Evolutionary conservation across 1,140 invertebrate species (phyloP), one percentile per base, ranked within the genome.

Genomic region (Conopomorpha cramerella): DNA sequence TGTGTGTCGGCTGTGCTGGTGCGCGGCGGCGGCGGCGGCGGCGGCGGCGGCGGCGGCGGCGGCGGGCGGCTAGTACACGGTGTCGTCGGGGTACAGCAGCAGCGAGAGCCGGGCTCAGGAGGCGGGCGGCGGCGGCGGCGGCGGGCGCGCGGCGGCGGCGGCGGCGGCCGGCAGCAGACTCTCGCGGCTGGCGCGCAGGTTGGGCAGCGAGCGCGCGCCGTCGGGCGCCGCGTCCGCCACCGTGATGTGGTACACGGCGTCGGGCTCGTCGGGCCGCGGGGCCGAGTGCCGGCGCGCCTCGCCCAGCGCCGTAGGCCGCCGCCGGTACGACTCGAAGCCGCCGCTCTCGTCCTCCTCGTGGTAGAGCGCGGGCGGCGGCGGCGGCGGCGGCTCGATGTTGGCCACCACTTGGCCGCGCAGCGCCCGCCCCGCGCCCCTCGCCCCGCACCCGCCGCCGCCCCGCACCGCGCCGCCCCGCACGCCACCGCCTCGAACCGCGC

Each of bases 141-240:
- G 36, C 37, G 31, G 31, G 1, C 13, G 8, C 18, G 36, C 14
- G 8, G 34, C 45, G 41, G 46, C 32, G 25, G 38, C 11, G 34
- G 34, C 25, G 23, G 35, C 33, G 42, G 41, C 34, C 8, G 41
- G 11, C 35, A 83, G 81, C 43, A 85, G 72, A 50, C 76, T 81
- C 60, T 85, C 83, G 61, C 82, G 81, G 58, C 79, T 82, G 46
- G 83, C 81, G 68, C 81, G 84, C 59, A 86, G 71, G 74, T 85
- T 85, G 64, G 83, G 84, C 68, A 86, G 74, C 47, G 83, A 85
- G 39, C 70, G 64, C 1, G 79, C 76, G 41, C 79, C 80, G 48
- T 82, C 80, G 40, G 82, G 50, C 37, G 77, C 80, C 36, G 81
- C 49, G 53, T 81, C 67, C 41, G 72, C 65, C 36, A 64, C 64